Base-by-base conservation (phyloP, 2,797 vertebrate species). In the Pseudopleuronectes americanus region DNA sequence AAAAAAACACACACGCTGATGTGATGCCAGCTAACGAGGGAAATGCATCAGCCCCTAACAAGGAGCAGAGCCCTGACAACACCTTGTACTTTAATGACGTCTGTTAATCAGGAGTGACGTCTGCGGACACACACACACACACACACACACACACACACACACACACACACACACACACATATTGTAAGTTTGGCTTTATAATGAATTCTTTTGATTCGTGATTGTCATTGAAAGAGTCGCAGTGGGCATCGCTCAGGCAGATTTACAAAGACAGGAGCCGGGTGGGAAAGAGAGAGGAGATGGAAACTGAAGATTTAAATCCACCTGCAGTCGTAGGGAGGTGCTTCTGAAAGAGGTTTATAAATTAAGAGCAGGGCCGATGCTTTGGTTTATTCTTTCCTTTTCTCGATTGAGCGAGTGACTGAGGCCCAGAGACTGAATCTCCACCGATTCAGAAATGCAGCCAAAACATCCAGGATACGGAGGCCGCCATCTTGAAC, bases 1-100 rank as follows among this genome's bases (percentile, higher is more conserved):
- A 19, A 13, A 13, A 47, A 53, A 52, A 53, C 67, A 58, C 49
- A 53, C 71, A 59, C 62, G n/a, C 56, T 33, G 61, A 84, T 61
- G 70, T 82, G 76, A 83, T 59, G 79, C 58, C 75, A 47, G 64
- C 77, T 83, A 90, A 90, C 71, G 49, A 88, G 87, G 86, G 70
- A 79, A 65, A 82, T 84, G 73, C 83, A 78, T 84, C 85, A 81
- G 76, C 77, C 8, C 12, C 75, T 89, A 90, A 89, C 71, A 16
- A 90, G 89, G 68, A 81, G 78, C 58, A 65, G 76, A 70, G 67
- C 64, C 3, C 81, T 64, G 83, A 87, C 74, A 75, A 76, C 81
- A 84, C 79, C 77, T 88, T 83, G 80, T 87, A 76, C 66, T 83
- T 76, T 74, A 76, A 82, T 51, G 74, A 71, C 7, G 24, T 71